Base-by-base conservation (phyloP, 2,797 vertebrate genomes). In the Zenarchopterus dispar region DNA sequence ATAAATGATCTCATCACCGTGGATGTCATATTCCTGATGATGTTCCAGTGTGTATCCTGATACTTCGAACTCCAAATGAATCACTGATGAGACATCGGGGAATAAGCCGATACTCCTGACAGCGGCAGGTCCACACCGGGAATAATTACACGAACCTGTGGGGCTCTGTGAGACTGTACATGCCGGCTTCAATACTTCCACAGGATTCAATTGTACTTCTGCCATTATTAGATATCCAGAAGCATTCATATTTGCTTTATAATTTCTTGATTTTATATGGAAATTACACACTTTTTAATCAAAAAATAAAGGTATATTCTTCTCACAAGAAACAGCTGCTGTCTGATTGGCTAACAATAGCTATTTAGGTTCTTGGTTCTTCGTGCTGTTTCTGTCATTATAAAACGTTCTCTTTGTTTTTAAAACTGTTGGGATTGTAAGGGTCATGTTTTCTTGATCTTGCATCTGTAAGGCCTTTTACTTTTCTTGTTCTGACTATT, bases 1-100 rank as follows among this genome's bases (percentile, higher is more conserved):
- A 91, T 86, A 87, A 91, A 92, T 82, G 86, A 89, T 77, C 70
- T 70, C 73, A 82, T 86, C 69, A 67, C 67, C 64, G 59, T 60
- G 54, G 84, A 78, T 77, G 73, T 82, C 78, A 85, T 67, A 65
- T 76, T 80, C 61, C 73, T 75, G 64, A 76, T 75, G 49, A 67
- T 72, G 67, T 76, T 87, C 80, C 70, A 49, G 17, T 5, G 70
- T 54, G 67, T 60, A 56, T 81, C n/a, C 55, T 3, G 52, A 66
- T 41, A 71, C 57, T 78, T 70, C 62, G 64, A 78, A 78, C 80
- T 84, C 56, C 22, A 49, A 70, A 64, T 52, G 33, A 78, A 65
- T 81, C 58, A 50, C 56, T 68, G 75, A 88, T 73, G 80, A 81
- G 63, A 61, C 80, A 47, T 63, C 36, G 7, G 74, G 70, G 82